These are phyloP conservation scores for Drosophila anceps DNA, from an alignment of 2,888 invertebrate genomes.

Conservation along the genomic window DNA sequence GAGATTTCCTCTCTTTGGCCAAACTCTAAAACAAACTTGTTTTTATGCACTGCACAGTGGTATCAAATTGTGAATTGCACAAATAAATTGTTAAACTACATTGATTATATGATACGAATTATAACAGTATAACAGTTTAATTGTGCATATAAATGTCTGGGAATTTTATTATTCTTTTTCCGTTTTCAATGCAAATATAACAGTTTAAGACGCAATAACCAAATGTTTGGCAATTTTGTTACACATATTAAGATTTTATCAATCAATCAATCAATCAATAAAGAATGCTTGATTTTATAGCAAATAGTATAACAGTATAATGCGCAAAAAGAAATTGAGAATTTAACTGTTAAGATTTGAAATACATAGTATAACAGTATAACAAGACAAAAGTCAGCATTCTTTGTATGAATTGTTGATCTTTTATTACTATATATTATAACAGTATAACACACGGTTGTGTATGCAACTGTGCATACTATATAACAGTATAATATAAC, in stretches of 20 bases:
- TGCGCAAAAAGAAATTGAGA: background rate
- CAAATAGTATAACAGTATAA: background rate
- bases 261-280: no score
- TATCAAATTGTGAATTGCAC: background rate
- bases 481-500: background rate
- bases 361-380: background rate
- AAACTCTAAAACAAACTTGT: conserved; percentile 7
- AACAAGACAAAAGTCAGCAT: background rate
- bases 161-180: background rate
- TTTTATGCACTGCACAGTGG: background rate
- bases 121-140: background rate
- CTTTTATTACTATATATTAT: no score
- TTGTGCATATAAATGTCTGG: background rate
- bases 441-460: no score
- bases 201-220: background rate
- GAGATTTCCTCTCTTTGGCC: background rate
- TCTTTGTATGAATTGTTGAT: no score
- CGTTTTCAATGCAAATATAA: background rate
- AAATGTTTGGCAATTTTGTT: background rate
- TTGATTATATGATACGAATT: conserved; percentile 1
- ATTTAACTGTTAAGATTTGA: background rate
- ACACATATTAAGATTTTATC: background rate
- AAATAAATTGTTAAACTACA: background rate
- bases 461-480: no score
- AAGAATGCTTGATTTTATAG: background rate